Percentiles rank a stretch among this genome's conserved stretches.
These are phyloP conservation scores for Astreopora myriophthalma DNA, from an alignment of 64 coral and sea anemone species.

Conservation along the genomic window DNA sequence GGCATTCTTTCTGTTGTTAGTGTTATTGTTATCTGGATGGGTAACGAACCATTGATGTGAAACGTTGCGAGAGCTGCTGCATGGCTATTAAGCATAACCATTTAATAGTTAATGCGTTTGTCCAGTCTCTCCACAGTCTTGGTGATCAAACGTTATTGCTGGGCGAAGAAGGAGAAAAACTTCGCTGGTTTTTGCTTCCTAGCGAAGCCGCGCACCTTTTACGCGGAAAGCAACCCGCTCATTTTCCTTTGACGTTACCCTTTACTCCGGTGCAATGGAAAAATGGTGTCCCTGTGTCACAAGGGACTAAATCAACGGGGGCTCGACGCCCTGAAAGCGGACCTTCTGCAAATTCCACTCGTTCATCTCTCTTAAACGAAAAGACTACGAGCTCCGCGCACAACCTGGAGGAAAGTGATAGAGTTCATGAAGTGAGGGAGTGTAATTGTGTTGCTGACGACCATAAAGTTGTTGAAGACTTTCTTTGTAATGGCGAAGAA, in stretches of 20 bases:
- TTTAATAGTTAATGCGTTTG: too few species aligned
- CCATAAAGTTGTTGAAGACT: neutral
- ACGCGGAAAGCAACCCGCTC: neutral
- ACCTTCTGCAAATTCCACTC: neutral
- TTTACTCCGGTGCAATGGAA: slow-evolving; percentile 79
- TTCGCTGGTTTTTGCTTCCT: slow-evolving; percentile 92
- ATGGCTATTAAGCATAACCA: too few species aligned
- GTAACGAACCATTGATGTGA: too few species aligned
- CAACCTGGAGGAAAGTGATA: neutral
- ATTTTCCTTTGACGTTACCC: slow-evolving; percentile 64
- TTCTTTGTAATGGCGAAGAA: neutral
- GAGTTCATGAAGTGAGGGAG: neutral
- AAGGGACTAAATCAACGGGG: neutral
- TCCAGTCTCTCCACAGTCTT: slow-evolving; percentile 58
- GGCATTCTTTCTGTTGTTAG: too few species aligned
- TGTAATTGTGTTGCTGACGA: neutral
- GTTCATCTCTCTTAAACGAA: neutral
- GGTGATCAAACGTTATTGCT: slow-evolving; percentile 90
- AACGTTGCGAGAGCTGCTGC: too few species aligned
- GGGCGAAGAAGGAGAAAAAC: slow-evolving; percentile 82
- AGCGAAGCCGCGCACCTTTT: slow-evolving; percentile 84
- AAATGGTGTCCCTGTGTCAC: neutral
- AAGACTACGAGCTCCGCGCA: neutral
- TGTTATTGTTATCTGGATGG: too few species aligned
- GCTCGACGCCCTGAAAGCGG: neutral